These are phyloP conservation scores for Imbricaverruca yamaguchii DNA, from an alignment of 2,888 invertebrate species.

Conservation along the genomic window DNA sequence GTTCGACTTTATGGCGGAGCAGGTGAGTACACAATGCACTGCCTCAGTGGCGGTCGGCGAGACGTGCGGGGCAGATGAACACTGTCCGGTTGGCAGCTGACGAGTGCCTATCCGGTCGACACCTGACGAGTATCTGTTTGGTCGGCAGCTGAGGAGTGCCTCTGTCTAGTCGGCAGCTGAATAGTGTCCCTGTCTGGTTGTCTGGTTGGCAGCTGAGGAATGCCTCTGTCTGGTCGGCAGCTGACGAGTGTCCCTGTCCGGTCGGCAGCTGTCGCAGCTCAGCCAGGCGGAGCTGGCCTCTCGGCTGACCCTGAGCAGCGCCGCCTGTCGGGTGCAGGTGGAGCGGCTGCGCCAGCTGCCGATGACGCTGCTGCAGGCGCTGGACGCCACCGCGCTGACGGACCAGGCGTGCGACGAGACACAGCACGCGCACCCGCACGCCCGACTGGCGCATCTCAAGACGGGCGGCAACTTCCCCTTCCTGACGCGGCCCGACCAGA, in stretches of 20 bases:
- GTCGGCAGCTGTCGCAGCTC: slow-evolving; percentile 66
- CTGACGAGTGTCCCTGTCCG: slow-evolving; percentile 2
- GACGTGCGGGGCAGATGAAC: no score
- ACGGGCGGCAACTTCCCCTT: slow-evolving; percentile 87
- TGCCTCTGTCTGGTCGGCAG: neutral
- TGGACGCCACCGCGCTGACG: slow-evolving; percentile 77
- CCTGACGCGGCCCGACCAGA: slow-evolving; percentile 76
- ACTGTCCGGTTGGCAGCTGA: neutral
- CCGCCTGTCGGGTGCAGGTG: slow-evolving; percentile 68
- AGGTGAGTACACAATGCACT: slow-evolving; percentile 49
- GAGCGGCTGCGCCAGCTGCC: slow-evolving; percentile 52
- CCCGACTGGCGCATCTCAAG: slow-evolving; percentile 77
- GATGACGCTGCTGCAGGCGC: slow-evolving; percentile 80
- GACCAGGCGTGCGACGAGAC: slow-evolving; percentile 66
- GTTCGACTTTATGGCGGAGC: slow-evolving; percentile 84
- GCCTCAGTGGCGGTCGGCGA: no score
- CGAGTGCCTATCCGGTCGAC: neutral
- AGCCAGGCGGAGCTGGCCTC: slow-evolving; percentile 77
- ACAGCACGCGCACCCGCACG: slow-evolving; percentile 76
- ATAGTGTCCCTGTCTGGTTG: neutral
- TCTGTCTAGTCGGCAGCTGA: neutral
- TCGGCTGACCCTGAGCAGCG: slow-evolving; percentile 75
- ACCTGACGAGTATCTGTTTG: neutral
- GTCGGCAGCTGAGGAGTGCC: neutral
- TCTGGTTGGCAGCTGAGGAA: neutral